These are phyloP conservation scores for Sorex fumeus DNA, from an alignment of 2,113 vertebrate species.

Conservation along the genomic window DNA sequence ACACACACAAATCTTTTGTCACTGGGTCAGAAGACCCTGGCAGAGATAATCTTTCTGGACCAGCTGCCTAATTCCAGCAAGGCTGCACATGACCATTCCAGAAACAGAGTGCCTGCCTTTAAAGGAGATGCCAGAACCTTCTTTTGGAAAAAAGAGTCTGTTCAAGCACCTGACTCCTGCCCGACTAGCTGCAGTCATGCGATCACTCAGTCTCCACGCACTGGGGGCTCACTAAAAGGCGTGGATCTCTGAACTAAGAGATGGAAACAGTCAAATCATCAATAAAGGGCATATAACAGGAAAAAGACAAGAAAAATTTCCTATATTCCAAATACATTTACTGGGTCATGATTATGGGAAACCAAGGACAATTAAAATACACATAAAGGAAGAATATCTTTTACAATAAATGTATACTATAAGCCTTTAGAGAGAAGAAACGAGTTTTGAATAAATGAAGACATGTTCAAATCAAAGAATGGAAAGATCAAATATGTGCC, in stretches of 20 bases:
- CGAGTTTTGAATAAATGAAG: constrained; percentile 55
- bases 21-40: constrained; percentile 63
- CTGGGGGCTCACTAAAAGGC: constrained; percentile 32
- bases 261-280: constrained; percentile 43
- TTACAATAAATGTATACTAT: constrained; percentile 33
- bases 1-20: constrained; percentile 68
- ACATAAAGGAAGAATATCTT: constrained; percentile 28
- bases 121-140: constrained; percentile 70
- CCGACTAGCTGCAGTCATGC: background rate
- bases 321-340: background rate
- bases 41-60: constrained; percentile 67
- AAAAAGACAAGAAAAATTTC: constrained; percentile 29
- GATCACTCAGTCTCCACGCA: constrained; percentile 12
- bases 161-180: constrained; percentile 64
- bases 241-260: constrained; percentile 48
- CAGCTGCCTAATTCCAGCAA: constrained; percentile 72
- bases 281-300: constrained; percentile 7
- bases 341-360: background rate
- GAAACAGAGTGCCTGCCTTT: constrained; percentile 66
- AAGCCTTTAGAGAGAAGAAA: background rate
- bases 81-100: constrained; percentile 65
- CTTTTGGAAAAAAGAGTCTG: constrained; percentile 53
- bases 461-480: background rate
- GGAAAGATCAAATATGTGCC: background rate
- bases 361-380: constrained; percentile 32